Evolutionary conservation across 2,888 invertebrate genomes (phyloP).

Genomic region (Cheilosia vulpina): DNA sequence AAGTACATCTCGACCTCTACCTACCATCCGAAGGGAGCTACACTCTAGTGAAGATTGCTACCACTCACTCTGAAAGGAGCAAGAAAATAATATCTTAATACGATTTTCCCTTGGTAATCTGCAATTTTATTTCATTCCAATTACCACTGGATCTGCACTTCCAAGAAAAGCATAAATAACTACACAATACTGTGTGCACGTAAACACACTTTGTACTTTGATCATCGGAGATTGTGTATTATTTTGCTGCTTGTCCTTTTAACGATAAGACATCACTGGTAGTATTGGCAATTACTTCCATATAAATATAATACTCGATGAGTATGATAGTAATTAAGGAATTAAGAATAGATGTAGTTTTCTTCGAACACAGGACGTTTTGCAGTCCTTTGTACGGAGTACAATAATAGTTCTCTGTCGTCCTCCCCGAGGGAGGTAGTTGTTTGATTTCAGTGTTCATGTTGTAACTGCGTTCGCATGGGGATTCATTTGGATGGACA

Average conservation of each 20-base stretch:
- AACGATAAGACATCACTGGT: conserved; percentile 9
- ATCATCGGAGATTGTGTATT: neutral
- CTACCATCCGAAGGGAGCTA: neutral
- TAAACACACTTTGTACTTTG: conserved; percentile 4
- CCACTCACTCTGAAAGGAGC: neutral
- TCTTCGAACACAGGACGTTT: neutral
- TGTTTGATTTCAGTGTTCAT: neutral
- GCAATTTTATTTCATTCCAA: conserved; percentile 69
- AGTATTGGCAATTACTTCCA: conserved; percentile 58
- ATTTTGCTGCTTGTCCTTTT: conserved; percentile 18
- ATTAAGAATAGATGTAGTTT: conserved; percentile 32
- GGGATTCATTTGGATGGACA: neutral
- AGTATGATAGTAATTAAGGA: conserved; percentile 59
- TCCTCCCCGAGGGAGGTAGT: neutral
- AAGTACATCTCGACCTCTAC: neutral
- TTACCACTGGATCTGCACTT: conserved; percentile 53
- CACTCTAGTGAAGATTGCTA: conserved; percentile 1
- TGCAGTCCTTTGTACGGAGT: conserved; percentile 8
- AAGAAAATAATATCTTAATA: conserved; percentile 68
- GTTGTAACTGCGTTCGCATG: neutral
- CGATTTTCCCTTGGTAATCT: conserved; percentile 66
- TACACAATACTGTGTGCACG: too few species aligned
- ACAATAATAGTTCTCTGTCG: conserved; percentile 11
- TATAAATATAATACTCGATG: conserved; percentile 59
- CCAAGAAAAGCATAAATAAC: conserved; percentile 12